These are phyloP conservation scores for Diacarnus erythraeanus DNA, from an alignment of 37 sponge, comb jelly and placozoan genomes.

Conservation along the genomic window DNA sequence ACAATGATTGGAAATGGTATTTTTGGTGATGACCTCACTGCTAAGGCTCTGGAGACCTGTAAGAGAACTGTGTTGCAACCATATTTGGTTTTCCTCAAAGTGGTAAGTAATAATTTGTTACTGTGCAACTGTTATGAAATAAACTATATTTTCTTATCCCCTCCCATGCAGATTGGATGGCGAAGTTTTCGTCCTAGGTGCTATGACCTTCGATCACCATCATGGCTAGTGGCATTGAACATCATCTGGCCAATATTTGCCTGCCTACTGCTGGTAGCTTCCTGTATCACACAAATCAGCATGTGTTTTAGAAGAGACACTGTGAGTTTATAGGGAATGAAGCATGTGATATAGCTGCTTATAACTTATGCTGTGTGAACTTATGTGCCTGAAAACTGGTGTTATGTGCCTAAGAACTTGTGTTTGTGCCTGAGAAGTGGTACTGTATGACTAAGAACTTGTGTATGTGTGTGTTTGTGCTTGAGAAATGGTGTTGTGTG, in stretches of 20 bases:
- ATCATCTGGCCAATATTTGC: conserved; percentile 54
- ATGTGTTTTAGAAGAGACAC: conserved; percentile 63
- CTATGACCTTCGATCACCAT: conserved; percentile 43
- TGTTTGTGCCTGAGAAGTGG: too few relatives aligned
- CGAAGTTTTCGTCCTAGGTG: conserved; percentile 20
- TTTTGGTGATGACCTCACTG: conserved; percentile 49
- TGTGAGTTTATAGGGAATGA: conserved; percentile 51
- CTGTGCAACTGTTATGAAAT: background rate
- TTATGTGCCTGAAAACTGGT: too few relatives aligned
- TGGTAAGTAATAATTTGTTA: too few relatives aligned
- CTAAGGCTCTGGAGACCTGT: conserved; percentile 73
- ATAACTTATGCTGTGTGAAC: too few relatives aligned
- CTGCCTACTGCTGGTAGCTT: conserved; percentile 38
- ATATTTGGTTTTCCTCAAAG: conserved; percentile 63
- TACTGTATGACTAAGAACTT: too few relatives aligned
- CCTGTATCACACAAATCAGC: conserved; percentile 55
- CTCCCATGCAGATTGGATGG: conserved; percentile 49
- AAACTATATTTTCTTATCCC: background rate
- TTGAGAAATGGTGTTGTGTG: too few relatives aligned
- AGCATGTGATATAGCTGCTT: too few relatives aligned
- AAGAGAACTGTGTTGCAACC: conserved; percentile 74
- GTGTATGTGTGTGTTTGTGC: too few relatives aligned
- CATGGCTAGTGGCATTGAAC: conserved; percentile 32
- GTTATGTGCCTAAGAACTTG: too few relatives aligned
- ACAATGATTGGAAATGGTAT: conserved; percentile 9